phyloP scores from a whole-genome alignment of 1,140 invertebrate species.

The Nasonia vitripennis region DNA sequence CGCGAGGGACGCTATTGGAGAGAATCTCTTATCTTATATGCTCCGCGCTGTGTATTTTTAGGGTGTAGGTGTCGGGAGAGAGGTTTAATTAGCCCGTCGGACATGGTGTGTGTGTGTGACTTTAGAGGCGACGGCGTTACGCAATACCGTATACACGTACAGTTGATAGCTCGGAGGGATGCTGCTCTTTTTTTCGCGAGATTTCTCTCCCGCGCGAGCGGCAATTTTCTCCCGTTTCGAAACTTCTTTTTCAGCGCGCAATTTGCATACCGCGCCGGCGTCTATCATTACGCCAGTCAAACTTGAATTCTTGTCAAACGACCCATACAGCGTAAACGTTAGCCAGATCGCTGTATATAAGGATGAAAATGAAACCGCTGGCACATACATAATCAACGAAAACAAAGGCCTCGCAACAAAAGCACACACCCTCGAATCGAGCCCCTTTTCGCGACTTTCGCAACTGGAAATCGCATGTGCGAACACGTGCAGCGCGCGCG shows the following conservation, averaged over 20 bases:
- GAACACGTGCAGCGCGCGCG: no score
- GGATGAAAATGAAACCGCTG: no score
- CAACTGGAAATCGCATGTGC: neutral
- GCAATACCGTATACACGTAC: no score
- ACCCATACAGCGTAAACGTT: no score
- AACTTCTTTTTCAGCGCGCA: neutral
- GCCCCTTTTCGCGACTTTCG: neutral
- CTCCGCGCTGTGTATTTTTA: neutral
- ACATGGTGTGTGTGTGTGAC: no score
- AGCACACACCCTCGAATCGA: neutral
- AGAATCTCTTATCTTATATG: neutral
- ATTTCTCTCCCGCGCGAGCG: no score
- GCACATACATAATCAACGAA: neutral
- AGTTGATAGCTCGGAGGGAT: no score
- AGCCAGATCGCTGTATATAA: no score
- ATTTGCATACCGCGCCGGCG: neutral
- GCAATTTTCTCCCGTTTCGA: neutral
- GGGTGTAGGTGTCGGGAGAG: neutral
- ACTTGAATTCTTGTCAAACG: no score
- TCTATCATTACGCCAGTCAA: neutral
- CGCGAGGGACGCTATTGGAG: neutral
- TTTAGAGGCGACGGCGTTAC: no score
- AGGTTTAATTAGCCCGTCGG: neutral
- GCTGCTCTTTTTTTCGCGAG: no score
- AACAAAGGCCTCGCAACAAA: neutral